Evolutionary conservation across 2,888 invertebrate genomes (phyloP), one percentile per base, ranked within the genome.

Genomic region (Eupithecia inturbata): DNA sequence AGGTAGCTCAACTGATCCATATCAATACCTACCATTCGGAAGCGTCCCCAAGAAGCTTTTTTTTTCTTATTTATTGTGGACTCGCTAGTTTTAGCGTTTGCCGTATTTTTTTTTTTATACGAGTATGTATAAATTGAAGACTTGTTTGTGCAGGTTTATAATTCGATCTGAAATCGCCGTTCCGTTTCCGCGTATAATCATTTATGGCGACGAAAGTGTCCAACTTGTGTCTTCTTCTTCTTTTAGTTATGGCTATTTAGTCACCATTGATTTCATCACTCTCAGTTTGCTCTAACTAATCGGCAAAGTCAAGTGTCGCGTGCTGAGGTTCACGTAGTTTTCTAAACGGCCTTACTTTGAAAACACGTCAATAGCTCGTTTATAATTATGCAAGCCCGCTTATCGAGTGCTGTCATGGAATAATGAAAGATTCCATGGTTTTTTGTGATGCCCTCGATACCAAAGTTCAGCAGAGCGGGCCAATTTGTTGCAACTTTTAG

Each of bases 291-390:
- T 26, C 5, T 3, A 57, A 57, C 19, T 36, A 9, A 36, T 53
- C 22, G 22, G n/a, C 57, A 71, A 3, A 41, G 57, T 33, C 22
- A 4, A n/a, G 31, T 53, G 36, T 68, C 31, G 68, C 57, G 60
- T 70, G 62, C 33, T 28, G 62, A 70, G 67, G 67, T 60, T 39
- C n/a, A 36, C 66, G 70, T 70, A 66, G 69, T 60, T 69, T 41
- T 28, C 49, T 28, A n/a, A 68, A 49, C 49, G 67, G 36, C 70
- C 70, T 70, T 39, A 62, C 33, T 57, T 33, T 62, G 49, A 64
- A 62, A 72, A 57, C 72, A 68, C 69, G 66, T 67, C 70, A 73
- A 62, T 70, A 62, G 36, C 12, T 73, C 67, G 36, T 73, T 70
- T 70, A 49, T 62, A 68, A 73, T 57, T 64, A 28, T 67, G 71